Evolutionary conservation across 2,888 invertebrate genomes (phyloP), one percentile per base, ranked within the genome.

Genomic region (Lasioglossum malachurum): DNA sequence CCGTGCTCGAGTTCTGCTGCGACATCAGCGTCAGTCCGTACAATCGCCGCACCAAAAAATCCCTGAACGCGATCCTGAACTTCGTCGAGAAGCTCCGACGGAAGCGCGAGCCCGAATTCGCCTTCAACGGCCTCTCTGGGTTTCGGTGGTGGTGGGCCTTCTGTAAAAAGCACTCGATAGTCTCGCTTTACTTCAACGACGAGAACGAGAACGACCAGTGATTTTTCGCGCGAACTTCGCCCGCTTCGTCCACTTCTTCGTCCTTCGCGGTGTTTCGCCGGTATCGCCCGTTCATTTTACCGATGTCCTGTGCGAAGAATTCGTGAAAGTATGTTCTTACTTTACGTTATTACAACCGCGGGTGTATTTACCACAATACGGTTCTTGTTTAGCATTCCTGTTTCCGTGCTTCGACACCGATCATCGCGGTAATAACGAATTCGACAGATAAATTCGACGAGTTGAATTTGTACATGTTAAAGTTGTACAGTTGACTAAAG

Each of bases 141-240:
- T 97, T 97, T 92, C 95, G 97, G 23, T 97, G 97, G 97, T 97
- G 97, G 97, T 97, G 97, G 97, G 97, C 97, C 0, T 97, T 97
- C 93, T 97, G 97, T 95, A 97, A 97, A 95, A 97, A 97, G 93
- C 97, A 97, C 95, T 97, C 97, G 81, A 97, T 97, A 87, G 97
- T 97, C 1, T 97, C 97, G 79, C 94, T 97, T 77, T 96, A 96
- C 93, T 97, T 95, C 82, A 95, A 95, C 87, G 95, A 95, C 89
- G 95, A 95, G 75, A 95, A 93, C 85, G 95, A 95, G 69, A 94
- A 94, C 91, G 95, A 86, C 49, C 86, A 95, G 89, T 94, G 92
- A 93, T 38, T 3, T 93, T 38, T 8, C 38, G 38, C 23, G 12
- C 38, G 23, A 38, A 23, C 35, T 35, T 69, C 23, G 38, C 4